Conservation (phyloP, 2,113 vertebrate genomes). For the Petromus typicus region DNA sequence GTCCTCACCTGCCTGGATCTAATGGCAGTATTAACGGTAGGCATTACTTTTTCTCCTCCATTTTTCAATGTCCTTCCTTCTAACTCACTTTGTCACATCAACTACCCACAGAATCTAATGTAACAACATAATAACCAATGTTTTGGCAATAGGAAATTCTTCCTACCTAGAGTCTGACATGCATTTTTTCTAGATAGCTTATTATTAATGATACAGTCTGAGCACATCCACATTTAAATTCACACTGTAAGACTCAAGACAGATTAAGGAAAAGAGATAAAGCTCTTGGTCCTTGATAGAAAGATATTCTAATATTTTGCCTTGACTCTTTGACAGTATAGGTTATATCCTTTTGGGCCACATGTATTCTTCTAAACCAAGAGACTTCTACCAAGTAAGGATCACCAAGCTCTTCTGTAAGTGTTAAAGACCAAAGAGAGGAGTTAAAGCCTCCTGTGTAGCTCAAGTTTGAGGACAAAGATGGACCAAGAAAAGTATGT, state of each 20-base stretch:
- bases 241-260: not conserved
- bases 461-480: not conserved
- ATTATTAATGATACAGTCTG: not conserved
- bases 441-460: not conserved
- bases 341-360: too few relatives aligned
- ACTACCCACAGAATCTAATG: too few relatives aligned
- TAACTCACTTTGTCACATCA: too few relatives aligned
- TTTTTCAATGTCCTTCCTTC: not conserved
- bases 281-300: not conserved
- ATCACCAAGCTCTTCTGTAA: not conserved
- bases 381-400: not conserved
- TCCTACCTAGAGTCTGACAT: not conserved
- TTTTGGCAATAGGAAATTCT: constrained; percentile 10
- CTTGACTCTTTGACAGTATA: not conserved
- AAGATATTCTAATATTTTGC: not conserved
- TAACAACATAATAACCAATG: too few relatives aligned
- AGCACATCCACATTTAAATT: not conserved
- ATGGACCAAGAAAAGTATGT: too few relatives aligned
- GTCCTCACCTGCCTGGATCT: not conserved
- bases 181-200: constrained; percentile 7
- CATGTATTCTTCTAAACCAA: not conserved
- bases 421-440: not conserved
- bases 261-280: not conserved
- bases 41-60: not conserved
- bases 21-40: not conserved